Evolutionary conservation across 2,888 invertebrate species (phyloP).

Genomic region (Parasteatoda lunata): DNA sequence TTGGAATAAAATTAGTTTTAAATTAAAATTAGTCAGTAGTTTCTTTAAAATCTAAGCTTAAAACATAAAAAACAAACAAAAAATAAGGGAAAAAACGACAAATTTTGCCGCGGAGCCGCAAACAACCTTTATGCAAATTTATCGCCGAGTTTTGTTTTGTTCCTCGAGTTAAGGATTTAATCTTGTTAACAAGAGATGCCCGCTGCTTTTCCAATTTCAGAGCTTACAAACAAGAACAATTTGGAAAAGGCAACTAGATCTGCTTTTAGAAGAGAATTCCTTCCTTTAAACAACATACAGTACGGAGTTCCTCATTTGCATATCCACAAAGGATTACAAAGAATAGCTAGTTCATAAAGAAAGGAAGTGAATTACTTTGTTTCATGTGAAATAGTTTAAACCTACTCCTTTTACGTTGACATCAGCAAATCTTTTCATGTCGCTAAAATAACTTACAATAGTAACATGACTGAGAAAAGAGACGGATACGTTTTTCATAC

Average conservation of each 20-base stretch:
- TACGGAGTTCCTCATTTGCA: conserved; percentile 21
- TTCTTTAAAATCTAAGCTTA: too few species aligned
- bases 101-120: background rate
- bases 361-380: conserved; percentile 30
- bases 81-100: too few species aligned
- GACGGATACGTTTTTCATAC: too few species aligned
- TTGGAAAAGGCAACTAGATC: conserved; percentile 25
- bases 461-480: too few species aligned
- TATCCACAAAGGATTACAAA: conserved; percentile 42
- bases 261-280: conserved; percentile 9
- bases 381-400: conserved; percentile 10
- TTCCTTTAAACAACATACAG: conserved; percentile 2
- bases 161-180: conserved; percentile 37
- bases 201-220: conserved; percentile 32
- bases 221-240: conserved; percentile 29
- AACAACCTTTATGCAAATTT: conserved; percentile 3
- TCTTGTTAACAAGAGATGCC: conserved; percentile 46
- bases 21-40: background rate
- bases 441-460: background rate
- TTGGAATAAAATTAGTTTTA: background rate
- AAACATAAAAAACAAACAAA: too few species aligned
- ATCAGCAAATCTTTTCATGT: background rate
- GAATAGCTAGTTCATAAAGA: conserved; percentile 20
- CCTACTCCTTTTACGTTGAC: conserved; percentile 21
- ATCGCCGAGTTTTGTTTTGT: conserved; percentile 13